Conservation (phyloP, 2,797 vertebrate genomes). For the Poeciliopsis infans region DNA sequence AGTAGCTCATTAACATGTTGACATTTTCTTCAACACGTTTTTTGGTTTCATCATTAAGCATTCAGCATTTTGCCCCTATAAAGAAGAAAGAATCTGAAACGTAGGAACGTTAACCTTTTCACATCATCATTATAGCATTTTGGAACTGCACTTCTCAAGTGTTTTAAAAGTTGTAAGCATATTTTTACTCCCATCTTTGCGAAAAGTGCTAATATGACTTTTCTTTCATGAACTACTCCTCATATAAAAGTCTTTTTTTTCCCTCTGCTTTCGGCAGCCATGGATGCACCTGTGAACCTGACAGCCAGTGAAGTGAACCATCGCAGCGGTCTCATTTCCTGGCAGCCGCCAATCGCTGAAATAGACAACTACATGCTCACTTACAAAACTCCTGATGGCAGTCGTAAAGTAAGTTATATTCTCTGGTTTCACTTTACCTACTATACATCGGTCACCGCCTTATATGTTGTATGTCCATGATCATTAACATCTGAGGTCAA, state of each 20-base stretch:
- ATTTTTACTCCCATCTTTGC: not conserved
- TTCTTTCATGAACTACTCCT: not conserved
- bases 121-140: not conserved
- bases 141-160: not conserved
- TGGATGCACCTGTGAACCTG: constrained; percentile 93
- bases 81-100: not conserved
- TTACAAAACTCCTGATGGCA: constrained; percentile 89
- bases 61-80: not conserved
- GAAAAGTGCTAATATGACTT: not conserved
- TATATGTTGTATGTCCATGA: not conserved
- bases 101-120: not conserved
- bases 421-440: not conserved
- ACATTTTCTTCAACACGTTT: not conserved
- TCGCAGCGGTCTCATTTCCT: constrained; percentile 92
- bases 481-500: not conserved
- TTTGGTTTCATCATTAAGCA: not conserved
- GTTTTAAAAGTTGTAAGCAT: not conserved
- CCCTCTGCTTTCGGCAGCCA: constrained; percentile 76
- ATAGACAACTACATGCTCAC: constrained; percentile 96
- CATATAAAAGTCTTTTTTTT: not conserved
- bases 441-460: not conserved
- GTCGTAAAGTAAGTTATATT: constrained; percentile 86
- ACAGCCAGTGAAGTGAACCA: constrained; percentile 93
- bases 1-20: not conserved
- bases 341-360: constrained; percentile 90